phyloP scores from a whole-genome alignment of 2,888 invertebrate genomes.

The Apodemia zela region DNA sequence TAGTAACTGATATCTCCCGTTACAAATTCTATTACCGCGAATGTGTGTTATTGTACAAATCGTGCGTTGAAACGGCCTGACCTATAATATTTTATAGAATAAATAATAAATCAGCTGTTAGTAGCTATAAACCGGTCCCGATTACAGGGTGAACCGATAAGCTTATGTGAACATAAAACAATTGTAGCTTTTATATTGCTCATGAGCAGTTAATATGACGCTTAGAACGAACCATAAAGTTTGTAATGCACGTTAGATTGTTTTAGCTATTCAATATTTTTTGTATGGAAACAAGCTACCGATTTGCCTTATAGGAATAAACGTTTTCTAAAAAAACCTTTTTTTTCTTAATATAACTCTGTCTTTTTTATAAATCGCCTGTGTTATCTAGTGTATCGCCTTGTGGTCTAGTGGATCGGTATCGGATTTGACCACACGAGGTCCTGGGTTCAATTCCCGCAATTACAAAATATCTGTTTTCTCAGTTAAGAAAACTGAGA shows the following conservation, averaged over 20 bases:
- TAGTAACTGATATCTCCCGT: background rate
- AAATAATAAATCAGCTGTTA: constrained; percentile 16
- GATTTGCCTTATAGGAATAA: too few relatives aligned
- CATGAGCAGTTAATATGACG: constrained; percentile 17
- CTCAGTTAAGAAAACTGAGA: too few relatives aligned
- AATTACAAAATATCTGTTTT: too few relatives aligned
- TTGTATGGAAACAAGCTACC: background rate
- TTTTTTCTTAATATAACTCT: too few relatives aligned
- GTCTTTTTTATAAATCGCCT: too few relatives aligned
- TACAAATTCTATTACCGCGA: constrained; percentile 6
- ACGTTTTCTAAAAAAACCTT: too few relatives aligned
- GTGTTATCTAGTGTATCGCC: too few relatives aligned
- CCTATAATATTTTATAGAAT: constrained; percentile 16
- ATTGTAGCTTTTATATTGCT: constrained; percentile 17
- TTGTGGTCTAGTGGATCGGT: too few relatives aligned
- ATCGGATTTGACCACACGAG: too few relatives aligned
- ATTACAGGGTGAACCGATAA: constrained; percentile 6
- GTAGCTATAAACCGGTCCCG: constrained; percentile 13
- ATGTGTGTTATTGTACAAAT: constrained; percentile 11
- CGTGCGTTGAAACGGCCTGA: constrained; percentile 5
- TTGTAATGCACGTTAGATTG: constrained; percentile 4
- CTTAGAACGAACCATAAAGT: constrained; percentile 9
- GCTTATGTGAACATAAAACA: constrained; percentile 17
- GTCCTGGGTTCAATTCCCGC: too few relatives aligned
- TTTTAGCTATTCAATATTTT: constrained; percentile 1